Evolutionary conservation across 2,888 invertebrate species (phyloP), one percentile per base, ranked within the genome.

Genomic region (Lydus trimaculatus): DNA sequence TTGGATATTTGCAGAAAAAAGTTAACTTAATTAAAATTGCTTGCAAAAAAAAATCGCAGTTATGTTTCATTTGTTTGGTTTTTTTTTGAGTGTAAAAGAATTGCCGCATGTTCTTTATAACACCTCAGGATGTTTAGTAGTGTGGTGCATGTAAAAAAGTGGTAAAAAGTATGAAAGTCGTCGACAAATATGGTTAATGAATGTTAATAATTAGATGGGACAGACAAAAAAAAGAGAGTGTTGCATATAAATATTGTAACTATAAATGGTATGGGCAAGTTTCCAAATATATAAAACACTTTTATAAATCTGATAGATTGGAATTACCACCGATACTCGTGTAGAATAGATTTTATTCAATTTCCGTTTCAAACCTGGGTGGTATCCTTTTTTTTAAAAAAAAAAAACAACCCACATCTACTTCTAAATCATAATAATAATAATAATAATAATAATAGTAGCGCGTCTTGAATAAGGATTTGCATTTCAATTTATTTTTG

Each of bases 141-240:
- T 15, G 11, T 52, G 4, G 4, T 17, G 17, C 6, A 48, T 17
- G 4, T 1, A 48, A 48, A 9, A 48, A 20, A 48, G 20, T 48
- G 11, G 20, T 2, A 48, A 56, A 25, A 56, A 56, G 8, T 23
- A 13, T 9, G 25, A 56, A 56, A 25, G 25, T 56, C 15, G 23
- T 52, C 48, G 20, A 52, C 48, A 52, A 52, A 52, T 52, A 52
- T 52, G 56, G 56, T 15, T 56, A 56, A 56, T 56, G 56, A 56
- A 15, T 56, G 23, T 3, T 25, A 23, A 23, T 56, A 56, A 56
- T 56, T 56, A 56, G 17, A 25, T n/a, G n/a, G n/a, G n/a, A n/a
- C n/a, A n/a, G n/a, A n/a, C n/a, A n/a, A 25, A 52, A 56, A 56
- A 25, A 56, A 56, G 56, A 25, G 56, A 56, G 5, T 56, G 25